Evolutionary conservation across 2,888 invertebrate genomes (phyloP).

Genomic region (Crioceris asparagi): DNA sequence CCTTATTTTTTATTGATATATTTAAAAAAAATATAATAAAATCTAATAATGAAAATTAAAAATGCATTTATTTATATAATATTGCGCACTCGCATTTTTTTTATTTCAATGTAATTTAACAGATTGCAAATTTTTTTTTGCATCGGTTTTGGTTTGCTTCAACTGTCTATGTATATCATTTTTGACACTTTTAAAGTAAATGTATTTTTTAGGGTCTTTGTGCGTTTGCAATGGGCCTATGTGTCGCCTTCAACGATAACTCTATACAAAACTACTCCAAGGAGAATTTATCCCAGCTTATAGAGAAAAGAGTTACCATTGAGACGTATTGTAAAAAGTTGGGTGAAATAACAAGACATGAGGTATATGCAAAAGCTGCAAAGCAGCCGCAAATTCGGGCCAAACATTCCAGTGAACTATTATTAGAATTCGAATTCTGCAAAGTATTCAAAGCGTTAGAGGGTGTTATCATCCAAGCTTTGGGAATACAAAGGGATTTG

Average conservation of each 20-base stretch:
- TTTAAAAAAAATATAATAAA: too few species aligned
- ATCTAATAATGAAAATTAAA: too few species aligned
- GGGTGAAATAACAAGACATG: slow-evolving; percentile 76
- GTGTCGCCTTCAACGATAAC: slow-evolving; percentile 82
- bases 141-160: too few species aligned
- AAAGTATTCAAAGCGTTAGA: slow-evolving; percentile 76
- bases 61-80: too few species aligned
- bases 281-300: slow-evolving; percentile 68
- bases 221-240: slow-evolving; percentile 87
- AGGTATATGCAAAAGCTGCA: slow-evolving; percentile 82
- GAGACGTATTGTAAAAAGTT: slow-evolving; percentile 82
- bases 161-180: too few species aligned
- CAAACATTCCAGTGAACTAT: slow-evolving; percentile 62
- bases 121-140: too few species aligned
- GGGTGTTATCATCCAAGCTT: slow-evolving; percentile 29
- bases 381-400: slow-evolving; percentile 87
- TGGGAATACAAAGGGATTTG: slow-evolving; percentile 38
- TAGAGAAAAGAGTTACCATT: slow-evolving; percentile 81
- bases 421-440: slow-evolving; percentile 93
- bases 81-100: too few species aligned
- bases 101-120: too few species aligned
- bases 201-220: slow-evolving; percentile 43
- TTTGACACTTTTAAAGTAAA: too few species aligned
- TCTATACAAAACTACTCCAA: slow-evolving; percentile 64
- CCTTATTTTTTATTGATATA: too few species aligned